These are phyloP conservation scores for Hippoglossus stenolepis DNA, from an alignment of 2,113 vertebrate species.

Conservation along the genomic window DNA sequence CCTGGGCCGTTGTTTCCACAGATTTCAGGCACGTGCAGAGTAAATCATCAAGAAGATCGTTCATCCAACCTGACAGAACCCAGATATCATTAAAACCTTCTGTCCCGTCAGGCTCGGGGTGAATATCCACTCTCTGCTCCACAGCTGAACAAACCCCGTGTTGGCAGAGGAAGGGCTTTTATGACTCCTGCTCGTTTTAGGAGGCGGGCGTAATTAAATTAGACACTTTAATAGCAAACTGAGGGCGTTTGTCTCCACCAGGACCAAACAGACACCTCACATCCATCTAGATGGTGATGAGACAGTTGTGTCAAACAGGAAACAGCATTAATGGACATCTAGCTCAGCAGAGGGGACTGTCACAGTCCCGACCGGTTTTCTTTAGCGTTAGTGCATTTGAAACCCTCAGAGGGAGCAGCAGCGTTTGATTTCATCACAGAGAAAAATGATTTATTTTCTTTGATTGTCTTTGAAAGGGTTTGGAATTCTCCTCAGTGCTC, in stretches of 20 bases:
- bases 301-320: not conserved
- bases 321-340: not conserved
- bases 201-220: constrained; percentile 10
- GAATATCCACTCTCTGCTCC: too few relatives aligned
- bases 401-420: not conserved
- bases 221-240: not conserved
- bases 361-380: not conserved
- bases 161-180: too few relatives aligned
- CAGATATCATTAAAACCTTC: too few relatives aligned
- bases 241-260: not conserved
- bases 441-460: not conserved
- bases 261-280: not conserved
- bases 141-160: too few relatives aligned
- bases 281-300: not conserved
- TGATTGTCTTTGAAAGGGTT: constrained; percentile 28
- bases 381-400: constrained; percentile 19
- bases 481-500: not conserved
- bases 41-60: too few relatives aligned
- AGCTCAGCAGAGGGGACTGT: constrained; percentile 14
- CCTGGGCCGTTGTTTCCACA: too few relatives aligned
- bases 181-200: not conserved
- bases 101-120: too few relatives aligned
- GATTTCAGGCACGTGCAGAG: too few relatives aligned
- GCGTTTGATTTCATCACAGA: not conserved
- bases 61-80: too few relatives aligned